Evolutionary conservation across 2,113 vertebrate species (phyloP).

Genomic region (Daubentonia madagascariensis): DNA sequence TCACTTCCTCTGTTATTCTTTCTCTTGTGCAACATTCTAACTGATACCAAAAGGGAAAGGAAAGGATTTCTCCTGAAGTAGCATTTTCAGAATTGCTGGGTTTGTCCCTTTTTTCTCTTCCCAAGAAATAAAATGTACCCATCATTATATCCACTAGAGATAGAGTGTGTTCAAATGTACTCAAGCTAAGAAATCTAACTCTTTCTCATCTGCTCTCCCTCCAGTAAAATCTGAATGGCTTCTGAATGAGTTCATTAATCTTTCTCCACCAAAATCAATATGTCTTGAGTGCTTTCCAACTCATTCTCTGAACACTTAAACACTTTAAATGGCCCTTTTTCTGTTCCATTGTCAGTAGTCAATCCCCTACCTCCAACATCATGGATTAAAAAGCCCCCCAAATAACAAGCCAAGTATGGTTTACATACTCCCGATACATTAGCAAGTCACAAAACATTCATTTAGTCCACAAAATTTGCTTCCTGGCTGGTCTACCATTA

Average conservation of each 20-base stretch:
- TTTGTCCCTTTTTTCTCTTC: not conserved
- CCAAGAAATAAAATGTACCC: not conserved
- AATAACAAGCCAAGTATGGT: not conserved
- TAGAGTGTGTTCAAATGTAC: not conserved
- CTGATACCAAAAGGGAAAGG: not conserved
- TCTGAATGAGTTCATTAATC: not conserved
- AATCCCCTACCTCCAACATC: not conserved
- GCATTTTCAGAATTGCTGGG: not conserved
- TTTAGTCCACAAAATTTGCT: not conserved
- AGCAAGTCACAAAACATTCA: slow-evolving; percentile 3
- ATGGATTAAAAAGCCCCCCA: not conserved
- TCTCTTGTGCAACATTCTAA: not conserved
- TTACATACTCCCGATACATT: not conserved
- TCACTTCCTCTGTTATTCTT: not conserved
- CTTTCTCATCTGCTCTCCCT: not conserved
- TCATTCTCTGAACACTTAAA: not conserved
- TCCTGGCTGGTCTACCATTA: not conserved
- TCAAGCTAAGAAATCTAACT: not conserved
- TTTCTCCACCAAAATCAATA: not conserved
- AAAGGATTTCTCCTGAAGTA: not conserved
- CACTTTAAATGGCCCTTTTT: not conserved
- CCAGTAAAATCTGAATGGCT: not conserved
- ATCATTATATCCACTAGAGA: not conserved
- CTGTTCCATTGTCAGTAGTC: not conserved
- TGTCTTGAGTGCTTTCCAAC: not conserved